Conservation (phyloP, 1,140 invertebrate genomes). For the Pseudomyrmex concolor region DNA sequence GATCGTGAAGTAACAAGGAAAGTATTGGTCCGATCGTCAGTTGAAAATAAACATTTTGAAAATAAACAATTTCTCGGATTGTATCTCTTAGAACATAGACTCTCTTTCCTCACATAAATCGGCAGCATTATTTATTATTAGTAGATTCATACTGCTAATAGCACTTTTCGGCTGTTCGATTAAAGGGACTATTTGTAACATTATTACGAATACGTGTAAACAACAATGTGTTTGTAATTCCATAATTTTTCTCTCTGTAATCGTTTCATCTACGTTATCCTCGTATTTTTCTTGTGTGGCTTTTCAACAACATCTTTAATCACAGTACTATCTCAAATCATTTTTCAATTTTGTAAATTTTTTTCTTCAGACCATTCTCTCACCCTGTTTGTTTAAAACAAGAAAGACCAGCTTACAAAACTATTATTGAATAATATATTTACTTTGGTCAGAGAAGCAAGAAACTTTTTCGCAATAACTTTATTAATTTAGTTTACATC, state of each 20-base stretch:
- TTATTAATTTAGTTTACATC: not conserved
- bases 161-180: conserved; percentile 69
- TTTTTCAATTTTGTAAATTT: conserved; percentile 10
- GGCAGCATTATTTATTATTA: conserved; percentile 57
- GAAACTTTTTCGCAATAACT: not conserved
- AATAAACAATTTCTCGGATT: not conserved
- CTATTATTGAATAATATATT: conserved; percentile 14
- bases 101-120: conserved; percentile 40
- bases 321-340: conserved; percentile 41
- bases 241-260: not conserved
- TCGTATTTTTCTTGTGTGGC: not conserved
- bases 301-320: conserved; percentile 46
- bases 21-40: conserved; percentile 69
- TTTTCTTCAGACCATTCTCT: conserved; percentile 18
- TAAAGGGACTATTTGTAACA: conserved; percentile 46
- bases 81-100: conserved; percentile 42
- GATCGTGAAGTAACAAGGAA: conserved; percentile 54
- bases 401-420: conserved; percentile 11
- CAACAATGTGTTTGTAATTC: not conserved
- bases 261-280: not conserved
- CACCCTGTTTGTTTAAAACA: conserved; percentile 10
- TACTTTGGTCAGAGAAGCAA: conserved; percentile 38
- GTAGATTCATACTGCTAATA: conserved; percentile 69
- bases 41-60: conserved; percentile 59
- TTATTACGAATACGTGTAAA: conserved; percentile 30